Percentiles rank a stretch among this genome's conserved stretches.
These are phyloP conservation scores for Erethizon dorsatum DNA, from an alignment of 2,797 vertebrate species.

Conservation along the genomic window DNA sequence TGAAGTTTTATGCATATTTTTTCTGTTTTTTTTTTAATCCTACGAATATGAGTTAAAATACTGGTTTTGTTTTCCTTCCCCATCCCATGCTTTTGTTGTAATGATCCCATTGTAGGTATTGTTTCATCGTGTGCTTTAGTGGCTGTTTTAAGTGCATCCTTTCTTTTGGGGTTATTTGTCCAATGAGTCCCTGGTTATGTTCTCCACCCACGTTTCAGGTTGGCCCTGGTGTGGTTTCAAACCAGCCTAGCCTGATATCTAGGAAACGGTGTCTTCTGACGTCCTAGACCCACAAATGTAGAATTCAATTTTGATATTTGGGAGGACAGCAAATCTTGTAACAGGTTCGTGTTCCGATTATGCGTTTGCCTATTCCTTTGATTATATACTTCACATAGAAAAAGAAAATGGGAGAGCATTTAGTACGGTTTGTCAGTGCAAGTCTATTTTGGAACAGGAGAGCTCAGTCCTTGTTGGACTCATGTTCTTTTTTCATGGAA, in stretches of 20 bases:
- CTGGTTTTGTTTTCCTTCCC: constrained; percentile 59
- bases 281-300: neutral
- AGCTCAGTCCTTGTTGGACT: neutral
- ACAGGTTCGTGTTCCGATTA: neutral
- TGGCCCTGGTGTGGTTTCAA: neutral
- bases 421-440: neutral
- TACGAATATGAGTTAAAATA: neutral
- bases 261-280: neutral
- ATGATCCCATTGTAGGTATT: constrained; percentile 22
- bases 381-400: constrained; percentile 32
- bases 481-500: no score
- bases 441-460: neutral
- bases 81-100: constrained; percentile 12
- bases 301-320: constrained; percentile 40
- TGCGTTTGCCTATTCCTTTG: constrained; percentile 39
- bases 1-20: neutral
- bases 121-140: neutral
- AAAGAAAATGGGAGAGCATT: neutral
- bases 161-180: neutral
- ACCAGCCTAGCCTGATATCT: neutral
- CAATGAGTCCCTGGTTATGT: neutral
- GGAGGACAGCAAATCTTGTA: neutral
- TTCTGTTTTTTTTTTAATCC: neutral
- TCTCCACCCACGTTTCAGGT: constrained; percentile 38
- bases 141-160: neutral